A percentile compares a stretch with the other conserved stretches of the same genome.
These are phyloP conservation scores for Frankliniella intonsa DNA, from an alignment of 2,888 invertebrate genomes.

Conservation along the genomic window DNA sequence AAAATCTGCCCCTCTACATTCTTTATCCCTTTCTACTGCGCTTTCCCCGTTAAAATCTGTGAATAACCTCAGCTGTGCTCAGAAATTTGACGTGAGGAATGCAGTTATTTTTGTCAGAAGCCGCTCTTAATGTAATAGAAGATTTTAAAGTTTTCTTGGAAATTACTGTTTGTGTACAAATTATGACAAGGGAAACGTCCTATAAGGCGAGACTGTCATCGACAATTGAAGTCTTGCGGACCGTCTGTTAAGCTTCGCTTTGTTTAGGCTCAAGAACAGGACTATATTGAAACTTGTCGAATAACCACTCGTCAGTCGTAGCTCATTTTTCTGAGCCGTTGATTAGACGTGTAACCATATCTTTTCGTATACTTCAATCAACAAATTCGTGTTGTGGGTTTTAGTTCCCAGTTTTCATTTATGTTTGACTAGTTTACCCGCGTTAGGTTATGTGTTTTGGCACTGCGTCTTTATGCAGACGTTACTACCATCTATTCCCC, in stretches of 20 bases:
- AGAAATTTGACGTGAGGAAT: constrained; percentile 25
- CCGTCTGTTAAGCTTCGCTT: neutral
- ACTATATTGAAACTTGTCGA: neutral
- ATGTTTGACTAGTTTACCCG: neutral
- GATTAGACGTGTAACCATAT: neutral
- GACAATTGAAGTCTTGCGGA: neutral
- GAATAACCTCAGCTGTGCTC: neutral
- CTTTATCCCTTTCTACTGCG: neutral
- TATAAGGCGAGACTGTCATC: neutral
- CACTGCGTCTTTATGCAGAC: no score
- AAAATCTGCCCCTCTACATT: neutral
- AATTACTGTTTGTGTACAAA: neutral
- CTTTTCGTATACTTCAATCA: neutral
- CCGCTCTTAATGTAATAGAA: neutral
- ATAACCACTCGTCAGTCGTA: neutral
- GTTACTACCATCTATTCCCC: no score
- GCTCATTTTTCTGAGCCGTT: neutral
- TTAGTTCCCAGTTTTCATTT: neutral
- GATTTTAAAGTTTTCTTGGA: neutral
- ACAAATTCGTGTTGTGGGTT: neutral
- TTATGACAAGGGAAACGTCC: neutral
- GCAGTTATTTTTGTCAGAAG: neutral
- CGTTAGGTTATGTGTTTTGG: neutral
- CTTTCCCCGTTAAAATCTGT: neutral
- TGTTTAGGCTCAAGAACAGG: neutral